These are phyloP conservation scores for Mesorhabditis sp. DNA, from an alignment of 2,888 invertebrate genomes.

Conservation along the genomic window DNA sequence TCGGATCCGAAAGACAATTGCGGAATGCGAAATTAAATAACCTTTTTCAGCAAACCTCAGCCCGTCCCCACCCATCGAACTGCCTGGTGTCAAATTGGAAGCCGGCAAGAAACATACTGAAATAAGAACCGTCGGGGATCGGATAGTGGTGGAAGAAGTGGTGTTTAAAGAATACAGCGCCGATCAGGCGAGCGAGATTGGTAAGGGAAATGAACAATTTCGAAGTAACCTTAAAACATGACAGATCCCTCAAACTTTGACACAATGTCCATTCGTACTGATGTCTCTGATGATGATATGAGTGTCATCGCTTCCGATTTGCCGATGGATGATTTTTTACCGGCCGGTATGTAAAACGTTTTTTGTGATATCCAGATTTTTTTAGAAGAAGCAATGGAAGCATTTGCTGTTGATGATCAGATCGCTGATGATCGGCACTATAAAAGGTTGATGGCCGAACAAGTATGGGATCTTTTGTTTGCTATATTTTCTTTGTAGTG, in stretches of 20 bases:
- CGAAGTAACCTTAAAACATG: background rate
- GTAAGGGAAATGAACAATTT: constrained; percentile 4
- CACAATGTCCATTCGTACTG: constrained; percentile 20
- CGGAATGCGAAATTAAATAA: too few species aligned
- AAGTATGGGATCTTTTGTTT: constrained; percentile 14
- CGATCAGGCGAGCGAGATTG: constrained; percentile 11
- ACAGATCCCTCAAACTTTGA: constrained; percentile 13
- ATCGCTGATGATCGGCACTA: constrained; percentile 29
- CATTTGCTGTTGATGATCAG: constrained; percentile 29
- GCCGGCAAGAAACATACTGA: too few species aligned
- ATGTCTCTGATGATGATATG: constrained; percentile 24
- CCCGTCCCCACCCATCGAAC: too few species aligned
- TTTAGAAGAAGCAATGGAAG: constrained; percentile 44
- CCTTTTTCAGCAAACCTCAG: too few species aligned
- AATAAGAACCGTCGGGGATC: too few species aligned
- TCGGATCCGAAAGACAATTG: too few species aligned
- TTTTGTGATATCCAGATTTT: background rate
- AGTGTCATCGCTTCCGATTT: constrained; percentile 9
- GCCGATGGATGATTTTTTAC: background rate
- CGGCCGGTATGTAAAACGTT: background rate
- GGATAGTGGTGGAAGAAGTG: background rate
- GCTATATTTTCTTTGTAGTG: constrained; percentile 16
- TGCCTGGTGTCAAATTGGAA: too few species aligned
- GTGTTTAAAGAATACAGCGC: background rate
- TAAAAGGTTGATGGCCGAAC: constrained; percentile 33